Percentiles rank a stretch among this genome's conserved stretches.
Conservation (phyloP, 2,113 vertebrate genomes). For the Gnathonemus longibarbis region DNA sequence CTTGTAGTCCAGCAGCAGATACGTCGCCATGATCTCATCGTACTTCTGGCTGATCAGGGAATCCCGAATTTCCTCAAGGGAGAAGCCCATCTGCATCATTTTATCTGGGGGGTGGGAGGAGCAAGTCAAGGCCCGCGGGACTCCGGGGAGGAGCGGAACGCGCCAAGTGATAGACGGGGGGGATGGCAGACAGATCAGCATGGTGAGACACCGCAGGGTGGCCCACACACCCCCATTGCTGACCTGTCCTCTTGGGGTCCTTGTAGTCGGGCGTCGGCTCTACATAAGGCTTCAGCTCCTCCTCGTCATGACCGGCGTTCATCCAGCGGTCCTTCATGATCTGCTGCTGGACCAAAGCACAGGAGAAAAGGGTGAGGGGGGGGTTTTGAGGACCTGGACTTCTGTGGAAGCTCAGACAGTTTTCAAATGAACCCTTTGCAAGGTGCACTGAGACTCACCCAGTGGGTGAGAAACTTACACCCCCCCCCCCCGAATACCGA, state of each 20-base stretch:
- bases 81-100: conserved; percentile 73
- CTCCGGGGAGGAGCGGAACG: neutral
- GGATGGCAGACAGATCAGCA: neutral
- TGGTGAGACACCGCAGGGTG: neutral
- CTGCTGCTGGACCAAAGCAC: conserved; percentile 54
- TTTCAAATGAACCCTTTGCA: neutral
- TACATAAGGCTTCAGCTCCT: conserved; percentile 68
- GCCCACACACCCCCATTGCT: conserved; percentile 31
- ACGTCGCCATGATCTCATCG: conserved; percentile 74
- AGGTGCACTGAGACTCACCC: too few species aligned
- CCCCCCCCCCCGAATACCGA: too few species aligned
- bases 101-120: conserved; percentile 41
- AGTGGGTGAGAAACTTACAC: neutral
- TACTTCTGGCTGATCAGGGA: conserved; percentile 69
- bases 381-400: neutral
- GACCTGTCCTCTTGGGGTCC: conserved; percentile 73
- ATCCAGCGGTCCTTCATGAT: conserved; percentile 80
- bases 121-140: neutral
- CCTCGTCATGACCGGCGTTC: conserved; percentile 73
- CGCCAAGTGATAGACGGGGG: neutral
- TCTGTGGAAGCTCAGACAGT: neutral
- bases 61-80: conserved; percentile 67
- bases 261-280: conserved; percentile 73
- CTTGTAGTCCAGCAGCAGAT: conserved; percentile 69
- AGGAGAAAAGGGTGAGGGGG: neutral